These are phyloP conservation scores for Zophobas morio DNA, from an alignment of 1,140 invertebrate genomes.

Conservation along the genomic window DNA sequence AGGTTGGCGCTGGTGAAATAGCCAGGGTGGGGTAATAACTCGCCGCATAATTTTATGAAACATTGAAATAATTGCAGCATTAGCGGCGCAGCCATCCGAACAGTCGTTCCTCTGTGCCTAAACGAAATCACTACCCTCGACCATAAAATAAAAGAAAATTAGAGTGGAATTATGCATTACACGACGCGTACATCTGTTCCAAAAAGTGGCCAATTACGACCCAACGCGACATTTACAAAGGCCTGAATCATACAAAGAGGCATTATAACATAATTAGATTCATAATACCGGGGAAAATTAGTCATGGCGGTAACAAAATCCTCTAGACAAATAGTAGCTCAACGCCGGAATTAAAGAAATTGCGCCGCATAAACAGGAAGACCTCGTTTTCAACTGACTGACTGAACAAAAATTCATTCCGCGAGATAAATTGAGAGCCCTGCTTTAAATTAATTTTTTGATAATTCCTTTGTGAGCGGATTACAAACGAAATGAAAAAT, in stretches of 20 bases:
- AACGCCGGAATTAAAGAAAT: neutral
- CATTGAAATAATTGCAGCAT: too few relatives aligned
- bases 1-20: too few relatives aligned
- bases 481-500: too few relatives aligned
- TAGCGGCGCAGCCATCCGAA: too few relatives aligned
- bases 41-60: too few relatives aligned
- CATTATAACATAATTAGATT: constrained; percentile 21
- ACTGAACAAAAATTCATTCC: too few relatives aligned
- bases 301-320: constrained; percentile 2
- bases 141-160: constrained; percentile 1
- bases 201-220: constrained; percentile 21
- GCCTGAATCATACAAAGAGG: constrained; percentile 32
- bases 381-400: neutral
- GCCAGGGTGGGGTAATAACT: too few relatives aligned
- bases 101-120: too few relatives aligned
- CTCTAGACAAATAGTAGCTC: neutral
- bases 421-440: too few relatives aligned
- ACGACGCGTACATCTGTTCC: constrained; percentile 10
- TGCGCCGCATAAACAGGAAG: neutral
- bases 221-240: constrained; percentile 10
- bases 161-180: constrained; percentile 1
- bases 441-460: too few relatives aligned
- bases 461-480: too few relatives aligned
- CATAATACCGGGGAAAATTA: constrained; percentile 3
- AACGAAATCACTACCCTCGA: too few relatives aligned